These are phyloP conservation scores for Semnornis frantzii DNA, from an alignment of 2,113 vertebrate genomes.

Conservation along the genomic window DNA sequence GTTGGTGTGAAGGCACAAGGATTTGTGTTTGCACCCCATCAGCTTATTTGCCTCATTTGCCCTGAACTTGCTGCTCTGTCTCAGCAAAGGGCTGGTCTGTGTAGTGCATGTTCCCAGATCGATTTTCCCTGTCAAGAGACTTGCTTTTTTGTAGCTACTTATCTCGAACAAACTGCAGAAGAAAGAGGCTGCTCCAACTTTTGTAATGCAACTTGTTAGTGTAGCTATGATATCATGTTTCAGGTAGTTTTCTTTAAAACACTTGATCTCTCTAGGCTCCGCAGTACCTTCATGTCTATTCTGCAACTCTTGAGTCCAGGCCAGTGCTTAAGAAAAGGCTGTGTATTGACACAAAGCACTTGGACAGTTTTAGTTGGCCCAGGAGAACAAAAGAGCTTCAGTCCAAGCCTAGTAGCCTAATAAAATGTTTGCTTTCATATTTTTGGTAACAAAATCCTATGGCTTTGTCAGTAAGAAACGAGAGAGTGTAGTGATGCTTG, in stretches of 20 bases:
- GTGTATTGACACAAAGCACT: neutral
- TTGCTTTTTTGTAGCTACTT: neutral
- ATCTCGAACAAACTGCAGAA: neutral
- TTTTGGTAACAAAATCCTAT: neutral
- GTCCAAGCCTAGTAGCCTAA: neutral
- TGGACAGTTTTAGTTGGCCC: neutral
- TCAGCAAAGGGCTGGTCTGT: neutral
- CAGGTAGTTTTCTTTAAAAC: neutral
- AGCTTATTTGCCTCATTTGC: neutral
- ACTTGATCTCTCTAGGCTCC: neutral
- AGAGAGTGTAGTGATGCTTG: neutral
- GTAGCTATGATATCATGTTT: neutral
- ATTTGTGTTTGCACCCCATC: neutral
- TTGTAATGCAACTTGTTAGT: neutral
- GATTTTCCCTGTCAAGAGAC: neutral
- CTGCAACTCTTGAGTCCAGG: neutral
- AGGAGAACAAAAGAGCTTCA: neutral
- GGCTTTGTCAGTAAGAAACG: neutral
- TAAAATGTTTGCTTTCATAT: neutral
- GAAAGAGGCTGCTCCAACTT: neutral
- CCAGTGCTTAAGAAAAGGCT: neutral
- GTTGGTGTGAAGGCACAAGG: neutral
- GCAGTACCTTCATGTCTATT: fast-evolving
- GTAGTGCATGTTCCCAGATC: neutral
- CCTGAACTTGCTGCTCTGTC: neutral